phyloP scores from a whole-genome alignment of 2,113 vertebrate species.

The Barnardius zonarius region DNA sequence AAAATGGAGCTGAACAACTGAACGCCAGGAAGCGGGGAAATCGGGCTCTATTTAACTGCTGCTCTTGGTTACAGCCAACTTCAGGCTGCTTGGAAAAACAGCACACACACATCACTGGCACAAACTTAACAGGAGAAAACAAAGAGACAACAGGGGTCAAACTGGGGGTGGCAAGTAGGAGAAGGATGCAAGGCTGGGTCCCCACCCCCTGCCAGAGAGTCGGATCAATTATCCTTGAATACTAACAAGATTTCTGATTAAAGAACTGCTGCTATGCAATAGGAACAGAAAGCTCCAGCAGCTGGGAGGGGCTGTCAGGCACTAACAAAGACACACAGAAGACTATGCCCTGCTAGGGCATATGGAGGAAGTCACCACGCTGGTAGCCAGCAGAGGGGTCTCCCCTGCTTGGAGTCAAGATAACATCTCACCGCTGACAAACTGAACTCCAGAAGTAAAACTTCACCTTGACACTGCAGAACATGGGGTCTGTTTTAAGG shows the following conservation, averaged over 20 bases:
- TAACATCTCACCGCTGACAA: background rate
- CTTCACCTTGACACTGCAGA: background rate
- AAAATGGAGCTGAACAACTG: conserved; percentile 75
- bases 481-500: background rate
- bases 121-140: conserved; percentile 74
- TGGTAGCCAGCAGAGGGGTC: conserved; percentile 24
- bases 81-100: conserved; percentile 70
- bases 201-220: conserved; percentile 49
- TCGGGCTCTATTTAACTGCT: conserved; percentile 65
- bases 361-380: background rate
- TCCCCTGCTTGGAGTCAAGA: background rate
- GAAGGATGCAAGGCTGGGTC: conserved; percentile 46
- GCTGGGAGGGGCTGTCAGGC: conserved; percentile 40
- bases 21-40: conserved; percentile 68
- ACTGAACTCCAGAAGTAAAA: background rate
- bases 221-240: conserved; percentile 68
- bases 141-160: conserved; percentile 76
- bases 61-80: conserved; percentile 75
- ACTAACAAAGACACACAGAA: conserved; percentile 48
- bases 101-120: conserved; percentile 72
- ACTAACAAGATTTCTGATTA: conserved; percentile 67
- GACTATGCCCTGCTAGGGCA: conserved; percentile 38
- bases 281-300: conserved; percentile 38
- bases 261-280: conserved; percentile 61
- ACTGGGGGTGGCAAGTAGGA: conserved; percentile 66